Conservation (phyloP, 2,888 invertebrate genomes). For the Drosophila subquinaria region DNA sequence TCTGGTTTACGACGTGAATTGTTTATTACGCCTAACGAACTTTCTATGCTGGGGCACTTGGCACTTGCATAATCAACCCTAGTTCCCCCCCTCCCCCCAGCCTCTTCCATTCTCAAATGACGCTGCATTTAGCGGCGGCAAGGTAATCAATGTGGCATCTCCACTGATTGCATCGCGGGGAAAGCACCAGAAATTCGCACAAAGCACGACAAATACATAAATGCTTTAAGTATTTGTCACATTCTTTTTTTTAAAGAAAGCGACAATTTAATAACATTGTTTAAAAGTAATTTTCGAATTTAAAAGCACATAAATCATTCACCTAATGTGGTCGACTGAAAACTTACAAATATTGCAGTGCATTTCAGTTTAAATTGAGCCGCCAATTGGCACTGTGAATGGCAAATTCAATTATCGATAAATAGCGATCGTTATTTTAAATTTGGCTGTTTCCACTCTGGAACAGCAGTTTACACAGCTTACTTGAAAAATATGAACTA, state of each 20-base stretch:
- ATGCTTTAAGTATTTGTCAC: conserved; percentile 36
- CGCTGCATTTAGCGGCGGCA: conserved; percentile 56
- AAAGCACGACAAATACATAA: conserved; percentile 18
- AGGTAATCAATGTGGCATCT: conserved; percentile 62
- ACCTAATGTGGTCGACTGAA: not conserved
- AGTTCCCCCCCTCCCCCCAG: not conserved
- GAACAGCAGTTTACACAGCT: not conserved
- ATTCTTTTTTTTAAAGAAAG: conserved; percentile 42
- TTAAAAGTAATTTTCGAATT: not conserved
- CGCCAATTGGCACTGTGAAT: conserved; percentile 28
- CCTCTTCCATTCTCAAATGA: conserved; percentile 13
- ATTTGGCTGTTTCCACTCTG: not conserved
- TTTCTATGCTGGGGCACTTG: conserved; percentile 67
- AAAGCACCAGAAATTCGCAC: conserved; percentile 44
- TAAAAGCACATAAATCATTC: not conserved
- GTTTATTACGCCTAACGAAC: conserved; percentile 76
- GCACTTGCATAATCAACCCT: conserved; percentile 61
- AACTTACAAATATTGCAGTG: not conserved
- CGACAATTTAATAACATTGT: conserved; percentile 11
- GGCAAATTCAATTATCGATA: conserved; percentile 47
- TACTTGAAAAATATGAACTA: not conserved
- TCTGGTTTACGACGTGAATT: conserved; percentile 76
- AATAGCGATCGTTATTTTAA: conserved; percentile 22
- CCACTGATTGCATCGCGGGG: conserved; percentile 55
- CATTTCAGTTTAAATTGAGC: conserved; percentile 10